Percentiles rank a stretch among this genome's conserved stretches.
phyloP scores from a whole-genome alignment of 2,888 invertebrate genomes.

The Noctua pronuba region DNA sequence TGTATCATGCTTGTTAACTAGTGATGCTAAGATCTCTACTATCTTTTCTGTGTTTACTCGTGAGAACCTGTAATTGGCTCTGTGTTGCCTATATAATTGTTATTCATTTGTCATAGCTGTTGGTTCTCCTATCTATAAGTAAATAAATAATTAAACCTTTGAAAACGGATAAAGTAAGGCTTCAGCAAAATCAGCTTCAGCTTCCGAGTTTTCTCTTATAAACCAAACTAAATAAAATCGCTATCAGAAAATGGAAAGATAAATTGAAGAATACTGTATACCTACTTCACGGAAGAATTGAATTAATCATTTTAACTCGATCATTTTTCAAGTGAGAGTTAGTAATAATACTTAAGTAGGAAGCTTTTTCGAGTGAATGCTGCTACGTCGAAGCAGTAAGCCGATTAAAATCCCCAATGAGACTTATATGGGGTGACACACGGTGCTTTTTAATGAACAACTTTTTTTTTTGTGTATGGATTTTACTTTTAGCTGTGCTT shows the following conservation, averaged over 20 bases:
- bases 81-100: too few relatives aligned
- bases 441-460: slow-evolving; percentile 29
- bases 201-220: neutral
- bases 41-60: too few relatives aligned
- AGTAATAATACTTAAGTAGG: slow-evolving; percentile 77
- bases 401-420: slow-evolving; percentile 86
- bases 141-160: too few relatives aligned
- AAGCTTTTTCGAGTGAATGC: slow-evolving; percentile 83
- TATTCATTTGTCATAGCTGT: too few relatives aligned
- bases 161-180: neutral
- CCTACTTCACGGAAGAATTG: slow-evolving; percentile 1
- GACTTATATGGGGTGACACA: slow-evolving; percentile 74
- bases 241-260: neutral
- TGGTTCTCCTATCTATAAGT: too few relatives aligned
- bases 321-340: slow-evolving; percentile 70
- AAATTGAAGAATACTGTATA: neutral
- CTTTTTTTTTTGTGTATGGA: neutral
- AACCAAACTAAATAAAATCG: neutral
- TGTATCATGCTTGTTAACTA: too few relatives aligned
- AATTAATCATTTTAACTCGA: slow-evolving; percentile 56
- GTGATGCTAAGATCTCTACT: too few relatives aligned
- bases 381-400: slow-evolving; percentile 81
- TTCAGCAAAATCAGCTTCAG: neutral
- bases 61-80: too few relatives aligned
- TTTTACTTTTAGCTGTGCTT: neutral